Base-by-base conservation (phyloP, 2,797 vertebrate genomes). In the Pseudochaenichthys georgianus region DNA sequence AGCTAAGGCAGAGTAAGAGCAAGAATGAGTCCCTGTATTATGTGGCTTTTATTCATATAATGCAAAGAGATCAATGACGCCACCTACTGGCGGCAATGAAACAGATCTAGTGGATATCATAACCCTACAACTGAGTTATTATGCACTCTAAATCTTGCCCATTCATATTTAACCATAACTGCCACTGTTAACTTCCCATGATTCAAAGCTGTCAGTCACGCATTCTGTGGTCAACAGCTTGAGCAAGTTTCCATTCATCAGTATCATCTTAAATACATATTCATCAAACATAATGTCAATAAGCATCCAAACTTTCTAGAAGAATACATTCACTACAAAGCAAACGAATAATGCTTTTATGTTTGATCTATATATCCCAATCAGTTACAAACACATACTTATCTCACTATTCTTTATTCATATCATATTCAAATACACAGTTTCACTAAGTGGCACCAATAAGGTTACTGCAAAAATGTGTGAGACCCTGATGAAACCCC, bases 51-150 rank as follows among this genome's bases (percentile, higher is more conserved):
- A 8, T 11, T 47, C 5, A 73, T 13, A 16, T 11, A 21, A 21
- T 28, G 11, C 16, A n/a, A 21, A 72, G 46, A 59, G 19, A 64
- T 66, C 54, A 74, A 47, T 64, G 58, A 47, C 12, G 78, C 78
- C 78, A 81, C 50, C 63, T 82, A 19, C 31, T 78, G 73, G 76
- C 69, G 51, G 11, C 28, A 60, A 15, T 8, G 28, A 21, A 66
- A 43, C 17, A 64, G 10, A 45, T 28, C 17, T n/a, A 67, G 10
- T 45, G 43, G 10, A 77, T 50, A 46, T 10, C 15, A 8, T 2
- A 51, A 59, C 34, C 13, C 12, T 13, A 64, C 3, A 9, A 5
- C 1, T n/a, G 7, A 64, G 23, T 50, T 3, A 38, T 38, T 9
- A 38, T 38, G 34, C 34, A 38, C 34, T 38, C 8, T 38, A 38